Evolutionary conservation across 2,113 vertebrate genomes (phyloP), one percentile per base, ranked within the genome.

Genomic region (Ursus arctos): DNA sequence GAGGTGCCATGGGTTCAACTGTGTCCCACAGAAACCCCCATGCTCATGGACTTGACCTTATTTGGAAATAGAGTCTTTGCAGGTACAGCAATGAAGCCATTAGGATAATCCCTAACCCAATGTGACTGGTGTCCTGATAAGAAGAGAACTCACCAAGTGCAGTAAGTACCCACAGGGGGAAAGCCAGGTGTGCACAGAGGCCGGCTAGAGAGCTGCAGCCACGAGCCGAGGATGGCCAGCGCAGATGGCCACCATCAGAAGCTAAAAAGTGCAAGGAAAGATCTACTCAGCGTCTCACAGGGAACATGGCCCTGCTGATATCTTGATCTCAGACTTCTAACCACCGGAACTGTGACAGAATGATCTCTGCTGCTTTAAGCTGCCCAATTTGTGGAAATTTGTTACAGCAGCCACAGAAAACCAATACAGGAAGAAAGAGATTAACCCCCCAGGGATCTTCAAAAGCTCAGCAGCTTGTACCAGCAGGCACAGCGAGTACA

Each of bases 141-240:
- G 22, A 85, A 21, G 55, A 72, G 28, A 72, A 18, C 26, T 53
- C 0, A 7, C 33, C 53, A 28, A 4, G 22, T n/a, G 36, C 12
- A 5, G 6, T 4, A n/a, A 24, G 15, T 5, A 2, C 22, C 12
- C 12, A 15, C 36, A 24, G 12, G 43, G 55, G 76, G 55, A 40
- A 92, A 33, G 36, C 19, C 31, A n/a, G 4, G 3, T 8, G 26
- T 4, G 24, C 13, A 11, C 26, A 24, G n/a, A 69, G 16, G 19
- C 63, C 18, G 51, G 19, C 19, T 31, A 28, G 13, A 26, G 63
- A 2, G 67, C 26, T 9, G 14, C 43, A 11, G 51, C 19, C 65
- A 8, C 14, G 12, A 8, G 12, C 19, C 1, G 43, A 18, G 21
- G 24, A 12, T 2, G 3, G 2, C n/a, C 16, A 18, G 18, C 18